Percentiles rank a stretch among this genome's conserved stretches.
These are phyloP conservation scores for Rhadina sibilatrix DNA, from an alignment of 2,113 vertebrate genomes.

Conservation along the genomic window DNA sequence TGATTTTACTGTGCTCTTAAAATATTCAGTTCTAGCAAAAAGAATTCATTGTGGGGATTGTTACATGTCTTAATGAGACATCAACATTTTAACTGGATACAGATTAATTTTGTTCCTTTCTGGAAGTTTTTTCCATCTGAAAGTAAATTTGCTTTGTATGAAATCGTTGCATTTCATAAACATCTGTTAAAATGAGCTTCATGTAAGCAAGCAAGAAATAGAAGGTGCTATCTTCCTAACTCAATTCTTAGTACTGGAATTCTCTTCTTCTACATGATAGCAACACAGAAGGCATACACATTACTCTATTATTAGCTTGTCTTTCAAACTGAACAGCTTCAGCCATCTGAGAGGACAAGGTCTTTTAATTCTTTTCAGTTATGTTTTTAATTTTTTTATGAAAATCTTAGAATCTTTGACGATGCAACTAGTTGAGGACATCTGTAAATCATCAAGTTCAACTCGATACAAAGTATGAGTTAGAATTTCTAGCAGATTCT, in stretches of 20 bases:
- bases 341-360: neutral
- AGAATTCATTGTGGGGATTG: neutral
- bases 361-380: neutral
- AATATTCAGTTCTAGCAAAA: neutral
- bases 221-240: neutral
- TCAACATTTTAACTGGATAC: neutral
- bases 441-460: neutral
- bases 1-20: neutral
- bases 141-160: neutral
- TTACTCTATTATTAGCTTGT: neutral
- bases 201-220: neutral
- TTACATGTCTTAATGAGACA: neutral
- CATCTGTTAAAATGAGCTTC: neutral
- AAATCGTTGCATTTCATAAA: neutral
- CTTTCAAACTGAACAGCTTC: neutral
- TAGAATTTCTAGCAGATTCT: neutral
- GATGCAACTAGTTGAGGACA: neutral
- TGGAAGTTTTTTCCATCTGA: neutral
- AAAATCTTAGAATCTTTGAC: neutral
- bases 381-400: neutral
- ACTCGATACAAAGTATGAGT: neutral
- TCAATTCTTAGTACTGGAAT: neutral
- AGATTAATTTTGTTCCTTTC: neutral
- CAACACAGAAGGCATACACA: neutral
- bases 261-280: neutral